Percentiles rank a stretch among this genome's conserved stretches.
These are phyloP conservation scores for Progne subis DNA, from an alignment of 2,113 vertebrate genomes.

Conservation along the genomic window DNA sequence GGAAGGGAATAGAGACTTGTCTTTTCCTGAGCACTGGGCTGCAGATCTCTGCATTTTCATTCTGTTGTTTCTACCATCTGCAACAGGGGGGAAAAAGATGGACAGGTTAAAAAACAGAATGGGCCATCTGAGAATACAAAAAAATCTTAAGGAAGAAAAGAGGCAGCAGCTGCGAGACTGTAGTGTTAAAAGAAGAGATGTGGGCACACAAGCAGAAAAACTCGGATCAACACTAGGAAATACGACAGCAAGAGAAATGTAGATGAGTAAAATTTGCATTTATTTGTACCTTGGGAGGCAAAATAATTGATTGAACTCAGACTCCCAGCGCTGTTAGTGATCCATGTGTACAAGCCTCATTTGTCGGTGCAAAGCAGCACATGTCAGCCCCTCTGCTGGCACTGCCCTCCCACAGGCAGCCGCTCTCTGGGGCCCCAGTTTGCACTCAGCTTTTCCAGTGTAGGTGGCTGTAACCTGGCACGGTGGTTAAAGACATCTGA, in stretches of 20 bases:
- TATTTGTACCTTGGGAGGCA: not conserved
- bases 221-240: not conserved
- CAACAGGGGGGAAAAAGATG: rapidly evolving
- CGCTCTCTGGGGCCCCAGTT: not conserved
- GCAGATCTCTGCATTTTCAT: not conserved
- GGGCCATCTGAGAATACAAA: not conserved
- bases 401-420: not conserved
- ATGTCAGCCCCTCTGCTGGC: not conserved
- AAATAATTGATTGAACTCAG: not conserved
- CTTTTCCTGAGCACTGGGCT: not conserved
- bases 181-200: not conserved
- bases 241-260: not conserved
- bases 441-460: not conserved
- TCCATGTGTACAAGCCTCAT: not conserved
- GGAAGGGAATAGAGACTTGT: not conserved
- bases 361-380: not conserved
- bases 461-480: not conserved
- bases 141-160: not conserved
- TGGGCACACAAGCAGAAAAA: not conserved
- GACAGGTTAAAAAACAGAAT: not conserved
- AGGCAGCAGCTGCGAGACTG: not conserved
- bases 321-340: not conserved
- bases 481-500: not conserved
- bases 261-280: conserved; percentile 9
- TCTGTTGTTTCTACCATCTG: not conserved